Evolutionary conservation across 2,797 vertebrate genomes (phyloP), one percentile per base, ranked within the genome.

Genomic region (Fringilla coelebs): DNA sequence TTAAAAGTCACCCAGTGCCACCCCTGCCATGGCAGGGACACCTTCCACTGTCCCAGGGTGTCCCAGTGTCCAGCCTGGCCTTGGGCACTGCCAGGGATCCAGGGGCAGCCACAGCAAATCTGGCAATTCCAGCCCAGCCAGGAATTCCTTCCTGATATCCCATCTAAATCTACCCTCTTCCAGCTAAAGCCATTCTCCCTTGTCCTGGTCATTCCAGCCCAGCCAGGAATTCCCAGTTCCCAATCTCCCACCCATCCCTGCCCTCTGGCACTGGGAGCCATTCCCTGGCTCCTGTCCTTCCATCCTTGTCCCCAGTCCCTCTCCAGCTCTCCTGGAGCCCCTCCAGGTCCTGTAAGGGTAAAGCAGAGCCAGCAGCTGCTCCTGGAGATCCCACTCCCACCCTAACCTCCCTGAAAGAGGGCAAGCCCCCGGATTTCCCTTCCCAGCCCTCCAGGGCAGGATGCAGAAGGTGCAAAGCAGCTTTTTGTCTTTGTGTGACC

Each of bases 131-230:
- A 57, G 22, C 0, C 2, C 71, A 0, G 1, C n/a, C n/a, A n/a
- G n/a, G n/a, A n/a, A n/a, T n/a, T n/a, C n/a, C n/a, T n/a, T n/a
- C n/a, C n/a, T n/a, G n/a, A n/a, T n/a, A n/a, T n/a, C n/a, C n/a
- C n/a, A n/a, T n/a, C n/a, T n/a, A n/a, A n/a, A n/a, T n/a, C n/a
- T n/a, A n/a, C n/a, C n/a, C n/a, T n/a, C n/a, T n/a, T n/a, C n/a
- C n/a, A n/a, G n/a, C n/a, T n/a, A n/a, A n/a, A n/a, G n/a, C n/a
- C n/a, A n/a, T n/a, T n/a, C n/a, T n/a, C n/a, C n/a, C n/a, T n/a
- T n/a, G n/a, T n/a, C n/a, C n/a, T n/a, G n/a, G n/a, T n/a, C n/a
- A 40, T 26, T 17, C 0, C 18, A 57, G 22, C 0, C 2, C 71
- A 0, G 1, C n/a, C n/a, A n/a, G n/a, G n/a, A 72, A 51, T 65